phyloP scores from a whole-genome alignment of 2,797 vertebrate species.

The Cheirogaleus major region DNA sequence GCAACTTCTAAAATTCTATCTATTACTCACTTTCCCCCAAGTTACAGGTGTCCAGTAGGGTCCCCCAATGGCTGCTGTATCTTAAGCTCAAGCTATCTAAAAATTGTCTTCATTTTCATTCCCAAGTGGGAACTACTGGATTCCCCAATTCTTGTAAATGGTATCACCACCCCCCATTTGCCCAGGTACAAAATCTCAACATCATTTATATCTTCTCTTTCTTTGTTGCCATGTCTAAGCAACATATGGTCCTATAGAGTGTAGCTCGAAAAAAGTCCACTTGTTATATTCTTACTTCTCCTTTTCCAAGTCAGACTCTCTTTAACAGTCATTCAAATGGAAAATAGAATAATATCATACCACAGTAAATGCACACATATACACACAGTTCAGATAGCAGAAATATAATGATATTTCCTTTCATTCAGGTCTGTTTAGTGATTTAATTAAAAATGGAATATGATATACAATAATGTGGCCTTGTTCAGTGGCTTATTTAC shows the following conservation, averaged over 20 bases:
- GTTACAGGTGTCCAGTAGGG: not conserved
- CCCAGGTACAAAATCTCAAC: not conserved
- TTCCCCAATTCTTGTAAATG: not conserved
- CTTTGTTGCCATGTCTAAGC: not conserved
- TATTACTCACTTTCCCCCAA: not conserved
- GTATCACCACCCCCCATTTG: not conserved
- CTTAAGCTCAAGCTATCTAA: not conserved
- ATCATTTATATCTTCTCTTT: not conserved
- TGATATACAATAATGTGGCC: not conserved
- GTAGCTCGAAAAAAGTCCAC: not conserved
- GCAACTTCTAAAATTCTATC: not conserved
- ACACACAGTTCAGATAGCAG: not conserved
- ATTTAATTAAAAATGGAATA: not conserved
- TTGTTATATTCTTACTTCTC: not conserved
- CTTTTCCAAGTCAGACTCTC: not conserved
- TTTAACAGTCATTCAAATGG: not conserved
- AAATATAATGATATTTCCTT: not conserved
- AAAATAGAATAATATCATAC: not conserved
- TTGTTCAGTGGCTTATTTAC: not conserved
- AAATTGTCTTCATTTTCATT: not conserved
- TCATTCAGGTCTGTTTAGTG: not conserved
- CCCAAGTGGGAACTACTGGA: not conserved
- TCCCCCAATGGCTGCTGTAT: too few relatives aligned
- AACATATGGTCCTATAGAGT: not conserved
- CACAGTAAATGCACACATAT: not conserved